Evolutionary conservation across 2,888 invertebrate species (phyloP).

Genomic region (Drepana falcataria): DNA sequence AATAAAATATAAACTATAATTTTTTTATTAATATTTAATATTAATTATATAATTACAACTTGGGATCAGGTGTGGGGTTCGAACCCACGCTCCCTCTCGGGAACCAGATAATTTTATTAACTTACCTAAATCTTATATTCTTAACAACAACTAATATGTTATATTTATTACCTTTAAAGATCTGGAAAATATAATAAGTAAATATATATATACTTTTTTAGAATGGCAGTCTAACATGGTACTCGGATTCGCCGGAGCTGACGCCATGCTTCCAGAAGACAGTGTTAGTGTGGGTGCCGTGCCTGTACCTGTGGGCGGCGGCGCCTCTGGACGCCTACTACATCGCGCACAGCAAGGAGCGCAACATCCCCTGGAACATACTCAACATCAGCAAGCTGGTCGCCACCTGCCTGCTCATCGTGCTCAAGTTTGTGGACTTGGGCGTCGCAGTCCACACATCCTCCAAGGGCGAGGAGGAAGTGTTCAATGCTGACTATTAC

Average conservation of each 20-base stretch:
- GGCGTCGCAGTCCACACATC: constrained; percentile 76
- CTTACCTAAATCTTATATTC: no score
- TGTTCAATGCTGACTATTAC: constrained; percentile 84
- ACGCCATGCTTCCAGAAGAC: constrained; percentile 95
- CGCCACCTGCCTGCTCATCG: constrained; percentile 79
- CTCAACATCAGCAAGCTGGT: constrained; percentile 83
- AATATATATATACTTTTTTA: constrained; percentile 55
- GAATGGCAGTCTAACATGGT: constrained; percentile 88
- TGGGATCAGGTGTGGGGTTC: no score
- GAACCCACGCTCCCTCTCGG: no score
- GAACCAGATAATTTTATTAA: no score
- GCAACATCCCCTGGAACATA: constrained; percentile 86
- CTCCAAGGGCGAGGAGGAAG: constrained; percentile 56
- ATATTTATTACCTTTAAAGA: no score
- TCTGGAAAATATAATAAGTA: no score
- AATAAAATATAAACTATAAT: no score
- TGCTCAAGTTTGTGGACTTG: constrained; percentile 82
- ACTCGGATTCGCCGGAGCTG: constrained; percentile 89
- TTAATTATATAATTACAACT: no score
- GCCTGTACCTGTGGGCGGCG: constrained; percentile 87
- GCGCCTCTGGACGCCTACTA: constrained; percentile 85
- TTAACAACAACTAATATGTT: no score
- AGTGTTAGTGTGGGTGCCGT: constrained; percentile 91
- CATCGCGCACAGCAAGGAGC: constrained; percentile 84
- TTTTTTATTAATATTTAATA: no score